Base-by-base conservation (phyloP, 2,797 vertebrate genomes). In the Lacerta bilineata region DNA sequence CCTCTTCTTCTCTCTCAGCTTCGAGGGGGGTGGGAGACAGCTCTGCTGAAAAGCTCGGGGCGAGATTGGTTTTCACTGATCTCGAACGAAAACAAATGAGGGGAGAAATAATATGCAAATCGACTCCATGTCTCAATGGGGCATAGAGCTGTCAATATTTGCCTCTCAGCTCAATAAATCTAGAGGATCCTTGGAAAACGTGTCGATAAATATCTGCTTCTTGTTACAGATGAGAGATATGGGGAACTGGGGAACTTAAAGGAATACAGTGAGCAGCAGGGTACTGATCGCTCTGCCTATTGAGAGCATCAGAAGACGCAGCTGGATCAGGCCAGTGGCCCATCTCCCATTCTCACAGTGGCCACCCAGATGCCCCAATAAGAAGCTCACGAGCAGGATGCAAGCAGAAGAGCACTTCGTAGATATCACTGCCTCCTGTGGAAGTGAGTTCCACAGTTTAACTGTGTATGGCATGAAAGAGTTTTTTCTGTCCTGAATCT, bases 161-260 rank as follows among this genome's bases (percentile, higher is more conserved):
- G 25, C 83, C 78, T 80, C 69, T 23, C 18, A 23, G n/a, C 71
- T 81, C 83, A 64, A 27, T 85, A 74, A 64, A 89, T 84, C 83
- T 71, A 5, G 46, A 41, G 77, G 39, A 84, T 46, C 50, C 27
- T 74, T 89, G 6, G n/a, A 50, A 80, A 77, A 80, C 23, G 3
- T 2, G 39, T 41, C 77, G 33, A 80, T 89, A 85, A 66, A 68
- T 84, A 80, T 25, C 68, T 17, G 27, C 64, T 64, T 61, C 27
- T 72, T 41, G 13, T 25, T 46, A 20, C n/a, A 25, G 50, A 36
- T 29, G 64, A 84, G 36, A 9, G 23, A 8, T 41, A 9, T 6
- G 29, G 50, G 46, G 36, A 66, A n/a, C 64, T 25, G 5, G 50
- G 69, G 39, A 23, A 75, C 1, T 20, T 29, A 20, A 13, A 15